Evolutionary conservation across 2,888 invertebrate genomes (phyloP).

Genomic region (Miltochrista miniata): DNA sequence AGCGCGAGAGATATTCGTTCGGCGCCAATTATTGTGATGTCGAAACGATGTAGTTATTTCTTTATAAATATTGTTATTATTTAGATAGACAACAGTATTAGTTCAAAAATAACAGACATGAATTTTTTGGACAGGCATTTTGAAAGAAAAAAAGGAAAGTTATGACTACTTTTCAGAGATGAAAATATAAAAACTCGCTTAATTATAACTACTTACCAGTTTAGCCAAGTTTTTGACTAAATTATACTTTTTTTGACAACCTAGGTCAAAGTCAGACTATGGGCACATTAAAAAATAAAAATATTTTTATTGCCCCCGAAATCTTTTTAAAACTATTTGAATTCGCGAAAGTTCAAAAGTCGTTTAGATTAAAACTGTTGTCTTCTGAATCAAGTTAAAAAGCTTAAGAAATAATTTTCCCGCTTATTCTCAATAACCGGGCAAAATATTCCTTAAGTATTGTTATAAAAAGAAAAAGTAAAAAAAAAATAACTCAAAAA

Average conservation of each 20-base stretch:
- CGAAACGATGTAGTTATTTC: constrained; percentile 17
- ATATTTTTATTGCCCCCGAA: too few species aligned
- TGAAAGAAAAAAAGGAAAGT: too few species aligned
- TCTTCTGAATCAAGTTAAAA: constrained; percentile 14
- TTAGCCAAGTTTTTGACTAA: too few species aligned
- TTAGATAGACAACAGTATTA: constrained; percentile 22
- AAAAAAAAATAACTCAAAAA: constrained; percentile 68
- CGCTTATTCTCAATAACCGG: constrained; percentile 18
- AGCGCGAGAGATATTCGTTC: constrained; percentile 24
- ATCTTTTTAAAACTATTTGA: too few species aligned
- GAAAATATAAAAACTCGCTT: too few species aligned
- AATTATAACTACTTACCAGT: too few species aligned
- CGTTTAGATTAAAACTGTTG: constrained; percentile 33
- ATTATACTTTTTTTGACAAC: background rate
- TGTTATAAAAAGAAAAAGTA: constrained; percentile 43
- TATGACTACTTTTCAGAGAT: too few species aligned
- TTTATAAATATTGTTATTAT: constrained; percentile 24
- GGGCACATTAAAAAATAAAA: background rate
- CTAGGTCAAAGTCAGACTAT: background rate
- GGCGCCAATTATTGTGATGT: constrained; percentile 10
- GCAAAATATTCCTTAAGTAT: constrained; percentile 34
- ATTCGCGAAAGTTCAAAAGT: too few species aligned
- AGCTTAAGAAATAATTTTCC: constrained; percentile 29
- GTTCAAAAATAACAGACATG: background rate
- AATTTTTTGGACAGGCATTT: too few species aligned